phyloP scores from a whole-genome alignment of 2,888 invertebrate genomes.

The Chymomyza amoena region DNA sequence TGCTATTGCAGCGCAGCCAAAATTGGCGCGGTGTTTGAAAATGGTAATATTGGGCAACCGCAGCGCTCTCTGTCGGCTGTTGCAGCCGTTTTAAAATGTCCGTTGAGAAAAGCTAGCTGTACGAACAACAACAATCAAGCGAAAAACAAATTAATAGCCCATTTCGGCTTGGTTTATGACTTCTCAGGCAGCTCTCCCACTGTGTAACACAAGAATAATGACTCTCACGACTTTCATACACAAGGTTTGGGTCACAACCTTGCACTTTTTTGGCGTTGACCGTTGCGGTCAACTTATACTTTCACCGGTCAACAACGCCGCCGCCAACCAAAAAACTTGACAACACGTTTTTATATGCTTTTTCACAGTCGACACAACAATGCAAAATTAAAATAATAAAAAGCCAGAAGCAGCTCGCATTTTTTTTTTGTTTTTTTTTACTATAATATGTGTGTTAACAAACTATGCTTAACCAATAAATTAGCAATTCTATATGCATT shows the following conservation, averaged over 20 bases:
- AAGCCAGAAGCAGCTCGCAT: background rate
- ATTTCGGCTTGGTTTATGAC: background rate
- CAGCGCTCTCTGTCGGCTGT: background rate
- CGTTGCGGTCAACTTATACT: constrained; percentile 65
- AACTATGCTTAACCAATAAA: constrained; percentile 28
- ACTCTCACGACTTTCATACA: background rate
- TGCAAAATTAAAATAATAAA: background rate
- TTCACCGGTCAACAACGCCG: constrained; percentile 41
- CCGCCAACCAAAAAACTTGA: constrained; percentile 7
- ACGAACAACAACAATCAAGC: background rate
- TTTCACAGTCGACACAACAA: background rate
- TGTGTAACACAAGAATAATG: background rate
- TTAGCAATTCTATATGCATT: constrained; percentile 47
- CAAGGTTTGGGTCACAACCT: constrained; percentile 2
- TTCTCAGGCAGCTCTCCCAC: background rate
- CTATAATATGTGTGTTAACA: background rate
- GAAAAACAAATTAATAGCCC: background rate
- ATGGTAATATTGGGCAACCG: background rate
- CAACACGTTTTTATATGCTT: background rate
- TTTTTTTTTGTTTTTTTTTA: background rate
- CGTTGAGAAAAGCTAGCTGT: no score
- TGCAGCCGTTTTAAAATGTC: background rate
- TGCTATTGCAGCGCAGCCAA: no score
- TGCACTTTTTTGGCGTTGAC: constrained; percentile 44
- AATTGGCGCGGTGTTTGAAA: no score